Conservation (phyloP, 2,113 vertebrate species). For the Hyla sarda region DNA sequence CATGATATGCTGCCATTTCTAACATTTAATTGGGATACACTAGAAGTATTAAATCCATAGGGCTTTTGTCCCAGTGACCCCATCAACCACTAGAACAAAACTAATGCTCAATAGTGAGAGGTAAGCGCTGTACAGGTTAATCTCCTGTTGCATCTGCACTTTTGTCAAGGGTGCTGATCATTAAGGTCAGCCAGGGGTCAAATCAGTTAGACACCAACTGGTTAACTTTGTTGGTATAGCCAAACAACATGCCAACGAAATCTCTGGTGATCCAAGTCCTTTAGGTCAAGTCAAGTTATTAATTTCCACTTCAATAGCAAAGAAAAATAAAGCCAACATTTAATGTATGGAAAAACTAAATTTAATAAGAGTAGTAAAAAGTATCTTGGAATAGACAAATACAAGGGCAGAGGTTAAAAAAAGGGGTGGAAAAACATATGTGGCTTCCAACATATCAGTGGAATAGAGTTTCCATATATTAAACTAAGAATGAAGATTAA, state of each 20-base stretch:
- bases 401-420: background rate
- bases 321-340: background rate
- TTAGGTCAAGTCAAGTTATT: background rate
- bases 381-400: background rate
- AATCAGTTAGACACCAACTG: background rate
- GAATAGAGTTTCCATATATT: conserved; percentile 1
- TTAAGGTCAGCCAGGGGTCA: background rate
- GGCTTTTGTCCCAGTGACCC: too few relatives aligned
- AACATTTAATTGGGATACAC: too few relatives aligned
- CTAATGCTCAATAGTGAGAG: too few relatives aligned
- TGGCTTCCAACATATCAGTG: background rate
- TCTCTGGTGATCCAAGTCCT: background rate
- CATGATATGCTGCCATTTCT: too few relatives aligned
- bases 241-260: background rate
- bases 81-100: too few relatives aligned
- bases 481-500: background rate
- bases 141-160: background rate
- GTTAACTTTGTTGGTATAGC: background rate
- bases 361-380: background rate
- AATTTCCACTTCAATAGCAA: too few relatives aligned
- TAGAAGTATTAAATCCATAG: too few relatives aligned
- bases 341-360: conserved; percentile 5
- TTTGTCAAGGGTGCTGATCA: too few relatives aligned
- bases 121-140: background rate
- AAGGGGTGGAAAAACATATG: background rate